Evolutionary conservation across 2,113 vertebrate genomes (phyloP).

Genomic region (Aythya baeri): DNA sequence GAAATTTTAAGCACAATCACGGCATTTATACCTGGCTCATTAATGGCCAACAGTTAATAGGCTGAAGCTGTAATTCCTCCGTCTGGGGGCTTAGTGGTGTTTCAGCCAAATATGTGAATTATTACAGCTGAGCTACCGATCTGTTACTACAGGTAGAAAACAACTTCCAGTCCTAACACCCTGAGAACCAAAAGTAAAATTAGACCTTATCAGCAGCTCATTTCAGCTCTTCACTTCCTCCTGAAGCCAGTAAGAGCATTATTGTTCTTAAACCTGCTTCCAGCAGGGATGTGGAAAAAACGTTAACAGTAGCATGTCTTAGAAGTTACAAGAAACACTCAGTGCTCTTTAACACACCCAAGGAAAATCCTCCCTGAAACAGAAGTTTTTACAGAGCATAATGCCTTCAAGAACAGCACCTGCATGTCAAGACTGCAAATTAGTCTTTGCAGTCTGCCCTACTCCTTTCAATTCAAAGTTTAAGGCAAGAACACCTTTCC

Average conservation of each 20-base stretch:
- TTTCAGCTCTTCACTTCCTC: not conserved
- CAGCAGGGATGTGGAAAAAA: not conserved
- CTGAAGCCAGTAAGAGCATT: not conserved
- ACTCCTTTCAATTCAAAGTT: not conserved
- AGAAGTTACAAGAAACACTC: not conserved
- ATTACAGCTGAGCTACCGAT: not conserved
- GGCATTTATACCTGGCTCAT: not conserved
- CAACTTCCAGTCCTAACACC: not conserved
- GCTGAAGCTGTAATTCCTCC: not conserved
- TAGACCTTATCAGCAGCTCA: not conserved
- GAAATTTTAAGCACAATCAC: not conserved
- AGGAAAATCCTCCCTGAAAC: not conserved
- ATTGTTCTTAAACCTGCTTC: not conserved
- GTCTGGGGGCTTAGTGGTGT: not conserved
- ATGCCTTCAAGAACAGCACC: not conserved
- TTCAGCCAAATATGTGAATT: not conserved
- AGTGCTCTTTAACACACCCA: rapidly evolving
- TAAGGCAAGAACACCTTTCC: not conserved
- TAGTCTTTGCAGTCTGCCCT: not conserved
- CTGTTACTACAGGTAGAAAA: not conserved
- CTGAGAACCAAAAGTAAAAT: not conserved
- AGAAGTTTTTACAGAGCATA: rapidly evolving
- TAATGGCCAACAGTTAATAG: not conserved
- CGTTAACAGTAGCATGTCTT: not conserved
- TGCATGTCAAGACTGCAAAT: not conserved